Conservation (phyloP, 2,888 invertebrate species). For the Ophonus ardosiacus region DNA sequence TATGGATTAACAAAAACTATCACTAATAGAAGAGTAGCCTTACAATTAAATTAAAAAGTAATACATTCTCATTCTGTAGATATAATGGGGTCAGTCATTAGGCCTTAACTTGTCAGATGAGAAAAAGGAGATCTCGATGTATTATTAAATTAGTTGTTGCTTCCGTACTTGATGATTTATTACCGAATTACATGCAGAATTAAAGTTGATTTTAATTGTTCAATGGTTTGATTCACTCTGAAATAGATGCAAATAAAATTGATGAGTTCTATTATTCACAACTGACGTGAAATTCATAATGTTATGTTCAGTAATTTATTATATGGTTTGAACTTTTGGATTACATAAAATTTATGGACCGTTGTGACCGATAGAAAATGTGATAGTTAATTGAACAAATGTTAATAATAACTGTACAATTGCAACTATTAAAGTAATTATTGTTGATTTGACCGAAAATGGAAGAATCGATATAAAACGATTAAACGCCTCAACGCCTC, state of each 20-base stretch:
- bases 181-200: not conserved
- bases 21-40: not conserved
- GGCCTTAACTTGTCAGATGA: not conserved
- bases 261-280: not conserved
- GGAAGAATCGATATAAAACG: no score
- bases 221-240: not conserved
- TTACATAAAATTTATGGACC: not conserved
- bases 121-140: slow-evolving; percentile 7
- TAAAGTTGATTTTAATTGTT: not conserved
- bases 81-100: slow-evolving; percentile 9
- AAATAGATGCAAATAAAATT: not conserved
- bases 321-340: not conserved
- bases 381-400: no score
- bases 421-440: no score
- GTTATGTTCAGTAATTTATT: not conserved
- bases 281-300: not conserved
- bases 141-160: slow-evolving; percentile 8
- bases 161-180: slow-evolving; percentile 29
- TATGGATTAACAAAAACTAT: no score
- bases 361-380: not conserved
- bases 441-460: no score
- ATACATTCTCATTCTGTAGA: not conserved
- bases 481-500: no score
- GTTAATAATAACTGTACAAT: no score
- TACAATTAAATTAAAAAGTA: not conserved